Evolutionary conservation across 2,113 vertebrate genomes (phyloP).

Genomic region (Antechinus flavipes): DNA sequence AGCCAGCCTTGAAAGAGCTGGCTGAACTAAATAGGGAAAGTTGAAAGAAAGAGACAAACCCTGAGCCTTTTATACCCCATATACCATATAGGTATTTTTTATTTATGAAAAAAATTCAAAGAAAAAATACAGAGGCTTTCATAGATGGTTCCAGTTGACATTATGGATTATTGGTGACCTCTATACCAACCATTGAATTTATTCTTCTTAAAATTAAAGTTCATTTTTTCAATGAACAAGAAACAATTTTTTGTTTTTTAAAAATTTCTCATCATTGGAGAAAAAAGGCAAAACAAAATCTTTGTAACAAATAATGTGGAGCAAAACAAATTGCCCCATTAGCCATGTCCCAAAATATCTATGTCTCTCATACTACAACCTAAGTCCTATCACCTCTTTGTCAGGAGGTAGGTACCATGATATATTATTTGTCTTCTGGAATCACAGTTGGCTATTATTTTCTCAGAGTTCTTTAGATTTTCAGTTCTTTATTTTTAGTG

Average conservation of each 20-base stretch:
- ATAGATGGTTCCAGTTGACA: neutral
- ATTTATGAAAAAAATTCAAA: neutral
- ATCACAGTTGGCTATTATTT: neutral
- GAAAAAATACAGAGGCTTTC: neutral
- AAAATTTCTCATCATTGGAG: neutral
- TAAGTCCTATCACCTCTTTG: neutral
- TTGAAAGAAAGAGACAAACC: slow-evolving; percentile 40
- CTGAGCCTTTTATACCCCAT: slow-evolving; percentile 22
- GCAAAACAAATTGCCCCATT: neutral
- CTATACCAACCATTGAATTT: accelerated
- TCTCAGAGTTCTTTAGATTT: neutral
- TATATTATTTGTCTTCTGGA: neutral
- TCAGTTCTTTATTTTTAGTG: neutral
- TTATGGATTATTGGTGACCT: neutral
- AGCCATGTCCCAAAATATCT: neutral
- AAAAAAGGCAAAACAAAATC: neutral
- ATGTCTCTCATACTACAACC: neutral
- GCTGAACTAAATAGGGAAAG: slow-evolving; percentile 51
- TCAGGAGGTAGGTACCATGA: neutral
- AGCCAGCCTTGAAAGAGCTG: slow-evolving; percentile 39
- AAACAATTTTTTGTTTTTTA: neutral
- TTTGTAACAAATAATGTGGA: neutral
- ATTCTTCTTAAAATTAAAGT: neutral
- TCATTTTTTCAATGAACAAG: neutral
- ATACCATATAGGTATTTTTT: slow-evolving; percentile 43